These are phyloP conservation scores for Neotoxoptera formosana DNA, from an alignment of 1,140 invertebrate species.

Conservation along the genomic window DNA sequence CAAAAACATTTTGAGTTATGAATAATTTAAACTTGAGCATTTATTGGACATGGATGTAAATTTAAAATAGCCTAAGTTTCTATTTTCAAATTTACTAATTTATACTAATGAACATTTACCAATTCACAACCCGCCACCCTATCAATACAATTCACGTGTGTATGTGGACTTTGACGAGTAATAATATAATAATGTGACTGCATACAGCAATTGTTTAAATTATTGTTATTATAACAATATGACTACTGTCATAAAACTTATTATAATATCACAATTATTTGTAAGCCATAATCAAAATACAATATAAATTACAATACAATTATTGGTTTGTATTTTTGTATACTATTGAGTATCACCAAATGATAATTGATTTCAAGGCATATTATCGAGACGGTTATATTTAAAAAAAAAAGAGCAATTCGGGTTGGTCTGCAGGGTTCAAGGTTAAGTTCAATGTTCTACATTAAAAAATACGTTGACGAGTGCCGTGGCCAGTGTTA, in stretches of 20 bases:
- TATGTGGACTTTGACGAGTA: too few species aligned
- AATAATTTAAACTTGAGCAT: neutral
- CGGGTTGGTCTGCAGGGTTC: neutral
- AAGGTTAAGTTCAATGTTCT: neutral
- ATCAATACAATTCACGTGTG: too few species aligned
- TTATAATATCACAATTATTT: neutral
- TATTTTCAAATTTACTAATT: neutral
- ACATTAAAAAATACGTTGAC: neutral
- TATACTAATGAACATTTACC: too few species aligned
- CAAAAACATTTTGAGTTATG: neutral
- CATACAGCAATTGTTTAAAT: neutral
- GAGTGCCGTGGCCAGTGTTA: neutral
- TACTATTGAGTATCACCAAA: neutral
- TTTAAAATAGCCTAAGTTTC: neutral
- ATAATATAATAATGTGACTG: too few species aligned
- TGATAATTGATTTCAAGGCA: neutral
- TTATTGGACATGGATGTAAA: neutral
- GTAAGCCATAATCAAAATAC: neutral
- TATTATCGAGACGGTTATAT: neutral
- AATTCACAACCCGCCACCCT: too few species aligned
- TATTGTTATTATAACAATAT: too few species aligned
- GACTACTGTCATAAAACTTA: neutral
- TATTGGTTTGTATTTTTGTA: neutral
- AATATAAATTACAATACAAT: neutral
- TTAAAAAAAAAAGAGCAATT: neutral